phyloP scores from a whole-genome alignment of 2,797 vertebrate species.

The Mionectes olivaceus region DNA sequence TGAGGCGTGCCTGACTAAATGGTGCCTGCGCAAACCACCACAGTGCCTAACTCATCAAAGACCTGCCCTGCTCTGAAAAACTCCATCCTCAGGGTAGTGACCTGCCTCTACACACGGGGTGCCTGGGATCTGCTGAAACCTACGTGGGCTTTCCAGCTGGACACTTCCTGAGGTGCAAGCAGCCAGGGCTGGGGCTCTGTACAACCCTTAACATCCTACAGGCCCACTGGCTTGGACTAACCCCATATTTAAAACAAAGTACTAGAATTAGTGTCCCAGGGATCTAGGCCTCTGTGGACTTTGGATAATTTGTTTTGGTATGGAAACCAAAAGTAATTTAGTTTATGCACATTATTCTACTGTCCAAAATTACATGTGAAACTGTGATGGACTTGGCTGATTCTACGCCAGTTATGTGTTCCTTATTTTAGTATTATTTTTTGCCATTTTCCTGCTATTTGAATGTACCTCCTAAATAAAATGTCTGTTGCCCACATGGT shows the following conservation, averaged over 20 bases:
- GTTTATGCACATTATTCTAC: not conserved
- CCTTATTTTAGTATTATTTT: not conserved
- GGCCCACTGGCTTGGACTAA: not conserved
- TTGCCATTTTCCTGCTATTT: not conserved
- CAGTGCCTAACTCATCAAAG: not conserved
- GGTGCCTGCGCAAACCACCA: not conserved
- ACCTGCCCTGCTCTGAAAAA: not conserved
- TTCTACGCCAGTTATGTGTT: not conserved
- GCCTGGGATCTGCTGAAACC: not conserved
- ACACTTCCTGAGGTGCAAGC: not conserved
- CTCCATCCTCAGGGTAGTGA: not conserved
- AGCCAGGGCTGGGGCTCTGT: not conserved
- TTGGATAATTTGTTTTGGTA: not conserved
- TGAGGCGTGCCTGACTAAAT: not conserved
- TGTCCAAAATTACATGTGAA: not conserved
- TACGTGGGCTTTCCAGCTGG: not conserved
- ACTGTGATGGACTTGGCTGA: not conserved
- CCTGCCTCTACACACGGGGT: accelerated
- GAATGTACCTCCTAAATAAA: not conserved
- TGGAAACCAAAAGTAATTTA: not conserved
- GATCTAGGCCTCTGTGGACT: not conserved
- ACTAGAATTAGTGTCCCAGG: not conserved
- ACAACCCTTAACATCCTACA: accelerated
- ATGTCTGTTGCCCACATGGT: not conserved
- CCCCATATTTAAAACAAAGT: not conserved